Evolutionary conservation across 2,797 vertebrate genomes (phyloP), one percentile per base, ranked within the genome.

Genomic region (Salarias fasciatus): DNA sequence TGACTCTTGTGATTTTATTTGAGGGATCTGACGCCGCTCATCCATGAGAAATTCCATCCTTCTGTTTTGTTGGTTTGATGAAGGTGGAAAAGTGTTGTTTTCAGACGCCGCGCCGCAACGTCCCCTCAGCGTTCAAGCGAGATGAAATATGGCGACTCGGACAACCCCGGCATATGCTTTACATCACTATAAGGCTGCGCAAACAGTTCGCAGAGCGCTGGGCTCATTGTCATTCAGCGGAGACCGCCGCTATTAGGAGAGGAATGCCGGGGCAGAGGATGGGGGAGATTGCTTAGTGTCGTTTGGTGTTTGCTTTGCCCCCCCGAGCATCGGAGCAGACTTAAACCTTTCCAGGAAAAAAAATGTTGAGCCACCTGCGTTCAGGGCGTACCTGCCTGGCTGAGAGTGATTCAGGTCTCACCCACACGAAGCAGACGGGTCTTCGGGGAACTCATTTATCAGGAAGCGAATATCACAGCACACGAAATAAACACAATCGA

Each of bases 281-380:
- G 56, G 69, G 52, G 75, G 66, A 72, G 69, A 77, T 72, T 75
- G 53, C 64, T 61, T n/a, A 4, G 64, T 69, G 64, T 55, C 62
- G 68, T 63, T 72, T 68, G 79, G 58, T 75, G 74, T 84, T 85
- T 75, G 64, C 80, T 69, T 78, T 82, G 63, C 73, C 72, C 69
- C 69, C 68, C 50, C 31, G 69, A 82, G 51, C 2, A 33, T 66
- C 72, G 56, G 58, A 73, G 72, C 76, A 79, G 64, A 81, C 66
- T 61, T 13, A 57, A 75, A 58, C 62, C 55, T 60, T 69, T 74
- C 53, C 77, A 73, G 69, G 63, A 77, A 53, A 72, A 53, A 72
- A 76, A 57, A 24, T 24, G 59, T 14, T 51, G 67, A 70, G 48
- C 75, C 75, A 62, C 69, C 79, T 82, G 83, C 58, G 80, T 80